phyloP scores from a whole-genome alignment of 2,888 invertebrate species.

The Hypercompe scribonia region DNA sequence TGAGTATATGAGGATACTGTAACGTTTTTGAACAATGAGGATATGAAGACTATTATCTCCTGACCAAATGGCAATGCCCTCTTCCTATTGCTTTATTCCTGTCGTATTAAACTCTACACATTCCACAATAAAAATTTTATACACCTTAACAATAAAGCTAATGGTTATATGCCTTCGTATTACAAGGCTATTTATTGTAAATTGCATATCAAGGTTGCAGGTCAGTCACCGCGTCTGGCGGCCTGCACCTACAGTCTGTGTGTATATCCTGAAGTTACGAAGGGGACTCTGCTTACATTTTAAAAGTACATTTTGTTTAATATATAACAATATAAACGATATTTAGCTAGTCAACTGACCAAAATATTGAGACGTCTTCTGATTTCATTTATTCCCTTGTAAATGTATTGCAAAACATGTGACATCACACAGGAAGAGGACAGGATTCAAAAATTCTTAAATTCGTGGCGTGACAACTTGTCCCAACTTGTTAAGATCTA shows the following conservation, averaged over 20 bases:
- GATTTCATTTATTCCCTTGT: neutral
- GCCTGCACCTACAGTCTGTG: slow-evolving; percentile 55
- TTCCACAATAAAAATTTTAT: neutral
- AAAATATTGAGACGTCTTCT: too few species aligned
- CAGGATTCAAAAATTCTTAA: too few species aligned
- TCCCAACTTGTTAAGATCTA: too few species aligned
- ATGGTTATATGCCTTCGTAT: slow-evolving; percentile 1
- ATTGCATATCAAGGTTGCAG: slow-evolving; percentile 56
- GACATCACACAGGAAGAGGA: too few species aligned
- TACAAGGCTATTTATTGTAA: slow-evolving; percentile 31
- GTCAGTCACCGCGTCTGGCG: slow-evolving; percentile 67
- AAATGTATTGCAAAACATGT: neutral
- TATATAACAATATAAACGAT: too few species aligned
- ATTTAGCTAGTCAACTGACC: too few species aligned
- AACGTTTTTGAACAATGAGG: neutral
- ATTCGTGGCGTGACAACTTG: too few species aligned
- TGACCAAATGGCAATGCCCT: neutral
- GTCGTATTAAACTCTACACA: neutral
- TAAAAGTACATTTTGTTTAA: neutral
- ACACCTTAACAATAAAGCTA: slow-evolving; percentile 12
- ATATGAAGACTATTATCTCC: neutral
- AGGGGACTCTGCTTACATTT: slow-evolving; percentile 13
- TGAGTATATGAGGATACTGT: neutral
- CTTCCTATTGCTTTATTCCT: neutral
- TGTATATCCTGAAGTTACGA: slow-evolving; percentile 36